Conservation (phyloP, 2,113 vertebrate genomes). For the Loxodonta africana region DNA sequence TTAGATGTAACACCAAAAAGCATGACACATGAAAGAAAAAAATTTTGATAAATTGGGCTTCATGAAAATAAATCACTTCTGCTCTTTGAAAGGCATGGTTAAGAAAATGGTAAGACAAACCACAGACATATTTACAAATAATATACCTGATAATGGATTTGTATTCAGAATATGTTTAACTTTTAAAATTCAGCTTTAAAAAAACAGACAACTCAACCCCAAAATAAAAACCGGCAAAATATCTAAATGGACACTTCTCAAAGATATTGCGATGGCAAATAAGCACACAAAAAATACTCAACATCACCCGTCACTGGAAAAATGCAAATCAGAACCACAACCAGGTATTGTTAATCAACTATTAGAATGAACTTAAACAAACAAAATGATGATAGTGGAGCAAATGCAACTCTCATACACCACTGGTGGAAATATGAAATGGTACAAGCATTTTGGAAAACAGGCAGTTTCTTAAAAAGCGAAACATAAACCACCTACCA, state of each 20-base stretch:
- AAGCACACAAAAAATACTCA: neutral
- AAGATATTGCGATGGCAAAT: neutral
- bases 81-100: neutral
- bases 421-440: too few relatives aligned
- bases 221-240: neutral
- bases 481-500: neutral
- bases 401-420: neutral
- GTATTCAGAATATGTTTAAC: neutral
- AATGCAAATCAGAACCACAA: neutral
- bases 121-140: neutral
- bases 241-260: slow-evolving; percentile 25
- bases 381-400: neutral
- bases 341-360: neutral
- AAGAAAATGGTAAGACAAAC: neutral
- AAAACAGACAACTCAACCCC: neutral
- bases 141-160: neutral
- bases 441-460: neutral
- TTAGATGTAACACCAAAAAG: too few relatives aligned
- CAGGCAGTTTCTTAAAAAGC: neutral
- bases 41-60: too few relatives aligned
- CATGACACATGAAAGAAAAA: too few relatives aligned
- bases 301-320: too few relatives aligned
- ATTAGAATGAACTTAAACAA: neutral
- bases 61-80: neutral
- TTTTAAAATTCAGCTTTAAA: neutral